Percentiles rank a stretch among this genome's conserved stretches.
phyloP scores from a whole-genome alignment of 92 coral and sea anemone genomes.

The Epizoanthus fatuus region DNA sequence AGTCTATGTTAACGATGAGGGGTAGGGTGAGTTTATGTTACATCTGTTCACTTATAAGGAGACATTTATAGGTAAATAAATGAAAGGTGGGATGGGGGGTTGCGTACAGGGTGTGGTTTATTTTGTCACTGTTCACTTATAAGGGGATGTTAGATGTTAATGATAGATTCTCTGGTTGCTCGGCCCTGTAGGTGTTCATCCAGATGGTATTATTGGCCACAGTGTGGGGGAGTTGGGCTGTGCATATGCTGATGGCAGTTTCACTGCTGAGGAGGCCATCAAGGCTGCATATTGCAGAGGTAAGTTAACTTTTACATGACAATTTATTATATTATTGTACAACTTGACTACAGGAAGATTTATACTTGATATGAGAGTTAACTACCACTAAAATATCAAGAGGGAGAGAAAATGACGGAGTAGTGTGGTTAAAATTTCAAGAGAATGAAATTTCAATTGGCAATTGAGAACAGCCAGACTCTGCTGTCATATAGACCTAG shows the following conservation, averaged over 20 bases:
- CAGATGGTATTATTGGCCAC: slow-evolving; percentile 90
- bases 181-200: slow-evolving; percentile 63
- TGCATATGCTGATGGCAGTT: slow-evolving; percentile 92
- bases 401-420: no score
- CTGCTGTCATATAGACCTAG: no score
- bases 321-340: neutral
- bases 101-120: neutral
- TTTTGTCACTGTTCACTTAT: neutral
- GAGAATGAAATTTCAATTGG: no score
- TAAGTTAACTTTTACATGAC: slow-evolving; percentile 10
- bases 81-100: no score
- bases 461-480: no score
- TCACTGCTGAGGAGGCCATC: slow-evolving; percentile 83
- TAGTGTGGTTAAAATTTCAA: no score
- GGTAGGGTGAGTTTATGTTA: no score
- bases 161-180: neutral
- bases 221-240: slow-evolving; percentile 94
- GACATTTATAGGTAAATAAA: no score
- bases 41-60: no score
- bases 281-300: slow-evolving; percentile 94
- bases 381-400: no score
- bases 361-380: no score
- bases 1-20: no score
- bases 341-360: neutral
- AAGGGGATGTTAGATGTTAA: neutral